Base-by-base conservation (phyloP, 2,888 invertebrate genomes). In the Platerodrilus igneus region DNA sequence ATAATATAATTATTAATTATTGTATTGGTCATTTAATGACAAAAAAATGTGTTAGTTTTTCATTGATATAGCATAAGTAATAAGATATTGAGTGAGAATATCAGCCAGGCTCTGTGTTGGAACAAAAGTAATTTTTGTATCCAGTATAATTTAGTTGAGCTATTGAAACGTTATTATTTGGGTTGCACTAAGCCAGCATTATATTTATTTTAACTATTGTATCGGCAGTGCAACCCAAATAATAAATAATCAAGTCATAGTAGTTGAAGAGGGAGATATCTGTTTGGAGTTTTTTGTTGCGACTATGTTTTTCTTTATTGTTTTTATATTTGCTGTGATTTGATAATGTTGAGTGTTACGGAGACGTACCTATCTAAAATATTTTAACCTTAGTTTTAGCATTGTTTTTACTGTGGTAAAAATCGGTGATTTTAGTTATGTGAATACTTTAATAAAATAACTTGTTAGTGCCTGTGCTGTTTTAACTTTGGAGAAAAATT, bases 11-110 rank as follows among this genome's bases (percentile, higher is more conserved):
- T 62, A 62, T 63, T 52, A 50, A 62, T 58, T 62, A 62, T 63
- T 59, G 56, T 60, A 61, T 61, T 58, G 55, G 68, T 67, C 68
- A 68, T 67, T 50, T 61, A 63, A 67, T 68, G 68, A 67, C 68
- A 56, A 54, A 57, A 59, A 64, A 66, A 64, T 43, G 60, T 60
- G 58, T 58, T 60, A 58, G 55, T 58, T 56, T 58, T 57, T 53
- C 53, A 55, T 52, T 55, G 48, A 53, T 42, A 46, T 54, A 52
- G 48, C 50, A 48, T 53, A 47, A 49, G 50, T 46, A 54, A 51
- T 53, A 53, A 54, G 51, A 54, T 51, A 48, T 42, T 50, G 53
- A 53, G 53, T 54, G 50, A 50, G 53, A 51, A 46, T 42, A 49
- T 55, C 58, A 57, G 51, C 57, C 60, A 57, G 52, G 61, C 53